Evolutionary conservation across 2,113 vertebrate genomes (phyloP).

Genomic region (Ceyx melanurus): DNA sequence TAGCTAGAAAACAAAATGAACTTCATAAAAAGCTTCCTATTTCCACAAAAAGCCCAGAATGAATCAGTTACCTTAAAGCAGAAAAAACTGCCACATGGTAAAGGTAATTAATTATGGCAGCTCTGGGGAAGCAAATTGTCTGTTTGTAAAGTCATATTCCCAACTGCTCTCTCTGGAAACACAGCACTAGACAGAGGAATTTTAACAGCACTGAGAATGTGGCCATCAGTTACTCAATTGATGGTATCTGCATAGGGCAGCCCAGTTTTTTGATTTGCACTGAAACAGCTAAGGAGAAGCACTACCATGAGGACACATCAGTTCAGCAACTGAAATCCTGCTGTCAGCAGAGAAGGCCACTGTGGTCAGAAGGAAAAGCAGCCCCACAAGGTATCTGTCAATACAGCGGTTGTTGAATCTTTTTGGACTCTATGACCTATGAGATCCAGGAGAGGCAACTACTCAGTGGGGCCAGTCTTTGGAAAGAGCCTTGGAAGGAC

Average conservation of each 20-base stretch:
- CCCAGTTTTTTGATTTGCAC: fast-evolving
- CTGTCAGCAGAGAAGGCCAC: not conserved
- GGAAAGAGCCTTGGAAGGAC: not conserved
- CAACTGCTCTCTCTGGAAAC: not conserved
- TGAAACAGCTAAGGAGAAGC: not conserved
- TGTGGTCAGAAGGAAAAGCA: not conserved
- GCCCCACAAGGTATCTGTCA: fast-evolving
- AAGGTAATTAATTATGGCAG: not conserved
- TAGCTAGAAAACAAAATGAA: not conserved
- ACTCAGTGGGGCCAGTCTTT: not conserved
- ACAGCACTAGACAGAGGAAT: not conserved
- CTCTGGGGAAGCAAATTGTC: not conserved
- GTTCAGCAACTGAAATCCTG: not conserved
- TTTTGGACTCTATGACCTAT: not conserved
- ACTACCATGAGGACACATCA: no score
- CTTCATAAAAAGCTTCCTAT: not conserved
- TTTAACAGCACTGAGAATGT: not conserved
- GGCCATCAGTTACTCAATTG: not conserved
- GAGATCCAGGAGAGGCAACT: not conserved
- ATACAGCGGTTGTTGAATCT: not conserved
- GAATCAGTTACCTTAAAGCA: not conserved
- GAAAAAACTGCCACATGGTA: not conserved
- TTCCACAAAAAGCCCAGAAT: not conserved
- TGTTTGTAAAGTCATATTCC: not conserved
- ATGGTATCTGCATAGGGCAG: not conserved